phyloP scores from a whole-genome alignment of 2,797 vertebrate genomes.

The Schizopygopsis malacanthus region DNA sequence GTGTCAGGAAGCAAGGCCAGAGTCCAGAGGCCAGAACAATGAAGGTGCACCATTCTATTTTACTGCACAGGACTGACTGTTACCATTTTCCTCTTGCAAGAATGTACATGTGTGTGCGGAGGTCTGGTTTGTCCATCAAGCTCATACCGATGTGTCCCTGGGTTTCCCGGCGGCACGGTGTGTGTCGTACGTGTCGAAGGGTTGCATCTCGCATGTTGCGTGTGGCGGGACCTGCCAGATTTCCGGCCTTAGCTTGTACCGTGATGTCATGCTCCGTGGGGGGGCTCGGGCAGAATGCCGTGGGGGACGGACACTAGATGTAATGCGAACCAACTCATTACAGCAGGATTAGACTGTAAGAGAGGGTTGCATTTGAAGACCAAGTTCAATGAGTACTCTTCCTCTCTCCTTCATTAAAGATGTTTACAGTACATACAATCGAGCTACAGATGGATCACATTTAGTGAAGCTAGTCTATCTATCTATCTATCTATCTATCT shows the following conservation, averaged over 20 bases:
- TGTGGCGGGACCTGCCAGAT: constrained; percentile 41
- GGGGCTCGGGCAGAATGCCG: constrained; percentile 47
- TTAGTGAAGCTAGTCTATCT: not conserved
- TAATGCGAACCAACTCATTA: constrained; percentile 44
- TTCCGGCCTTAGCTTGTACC: constrained; percentile 64
- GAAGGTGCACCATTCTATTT: constrained; percentile 63
- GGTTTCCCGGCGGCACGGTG: constrained; percentile 51
- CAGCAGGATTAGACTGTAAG: constrained; percentile 38
- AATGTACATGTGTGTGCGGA: constrained; percentile 58
- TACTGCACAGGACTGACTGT: constrained; percentile 50
- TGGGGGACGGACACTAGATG: constrained; percentile 32
- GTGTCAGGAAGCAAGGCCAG: constrained; percentile 63
- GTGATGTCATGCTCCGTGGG: constrained; percentile 68
- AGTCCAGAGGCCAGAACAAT: constrained; percentile 66
- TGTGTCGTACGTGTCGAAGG: constrained; percentile 51
- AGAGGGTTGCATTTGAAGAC: constrained; percentile 7
- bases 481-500: not conserved
- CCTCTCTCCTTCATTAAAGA: constrained; percentile 1
- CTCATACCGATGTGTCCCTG: constrained; percentile 15
- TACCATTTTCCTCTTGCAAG: constrained; percentile 55
- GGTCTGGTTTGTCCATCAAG: constrained; percentile 65
- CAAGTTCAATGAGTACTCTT: constrained; percentile 1
- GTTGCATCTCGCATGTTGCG: constrained; percentile 34
- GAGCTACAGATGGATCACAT: too few species aligned
- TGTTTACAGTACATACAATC: not conserved